Percentiles rank a stretch among this genome's conserved stretches.
Evolutionary conservation across 2,797 vertebrate species (phyloP).

Genomic region (Calcarius lapponicus): DNA sequence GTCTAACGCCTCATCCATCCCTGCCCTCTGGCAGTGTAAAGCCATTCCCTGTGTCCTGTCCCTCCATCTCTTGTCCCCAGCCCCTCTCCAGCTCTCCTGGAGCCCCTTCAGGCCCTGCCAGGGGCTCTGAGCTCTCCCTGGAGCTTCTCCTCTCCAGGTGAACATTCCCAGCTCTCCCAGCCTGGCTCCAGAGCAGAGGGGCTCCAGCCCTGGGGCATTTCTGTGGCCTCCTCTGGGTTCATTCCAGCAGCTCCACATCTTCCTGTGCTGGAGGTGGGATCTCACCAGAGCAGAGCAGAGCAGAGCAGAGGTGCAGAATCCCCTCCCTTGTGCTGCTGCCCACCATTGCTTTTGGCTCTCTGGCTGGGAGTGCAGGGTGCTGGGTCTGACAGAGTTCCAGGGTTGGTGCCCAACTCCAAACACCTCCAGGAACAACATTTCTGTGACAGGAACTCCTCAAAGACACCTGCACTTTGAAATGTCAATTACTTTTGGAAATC

Average conservation of each 20-base stretch:
- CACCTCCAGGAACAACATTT: background rate
- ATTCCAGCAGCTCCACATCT: background rate
- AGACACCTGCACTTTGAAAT: background rate
- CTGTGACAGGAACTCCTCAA: background rate
- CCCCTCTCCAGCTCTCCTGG: background rate
- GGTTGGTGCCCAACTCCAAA: background rate
- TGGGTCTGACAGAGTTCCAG: background rate
- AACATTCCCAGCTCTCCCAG: background rate
- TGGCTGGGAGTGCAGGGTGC: rapidly evolving
- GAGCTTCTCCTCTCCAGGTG: background rate
- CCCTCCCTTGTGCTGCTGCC: background rate
- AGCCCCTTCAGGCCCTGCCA: rapidly evolving
- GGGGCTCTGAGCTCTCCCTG: background rate
- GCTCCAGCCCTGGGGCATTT: background rate
- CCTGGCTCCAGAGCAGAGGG: background rate
- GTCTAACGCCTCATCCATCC: rapidly evolving
- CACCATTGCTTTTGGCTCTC: background rate
- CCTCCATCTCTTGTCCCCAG: background rate
- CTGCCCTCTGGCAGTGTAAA: rapidly evolving
- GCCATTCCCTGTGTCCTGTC: background rate
- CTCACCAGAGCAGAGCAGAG: background rate
- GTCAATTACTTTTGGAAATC: background rate
- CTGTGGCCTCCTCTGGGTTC: rapidly evolving
- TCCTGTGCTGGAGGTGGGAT: background rate
- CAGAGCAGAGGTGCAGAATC: background rate